A percentile compares a stretch with the other conserved stretches of the same genome.
These are phyloP conservation scores for Chiroxiphia lanceolata DNA, from an alignment of 2,797 vertebrate genomes.

Conservation along the genomic window DNA sequence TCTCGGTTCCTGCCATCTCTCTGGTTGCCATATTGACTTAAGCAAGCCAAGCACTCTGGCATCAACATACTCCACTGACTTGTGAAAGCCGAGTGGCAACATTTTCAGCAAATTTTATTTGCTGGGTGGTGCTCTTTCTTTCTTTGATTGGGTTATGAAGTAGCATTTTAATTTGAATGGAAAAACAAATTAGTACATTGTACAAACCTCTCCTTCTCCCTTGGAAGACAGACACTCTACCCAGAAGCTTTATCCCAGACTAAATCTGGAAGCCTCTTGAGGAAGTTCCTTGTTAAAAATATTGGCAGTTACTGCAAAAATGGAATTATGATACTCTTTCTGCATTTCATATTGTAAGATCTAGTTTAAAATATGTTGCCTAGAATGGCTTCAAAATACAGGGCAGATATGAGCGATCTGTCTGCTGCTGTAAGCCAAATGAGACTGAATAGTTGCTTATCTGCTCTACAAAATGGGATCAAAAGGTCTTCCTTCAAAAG, in stretches of 20 bases:
- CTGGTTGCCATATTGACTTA: neutral
- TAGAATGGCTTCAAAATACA: neutral
- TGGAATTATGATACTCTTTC: neutral
- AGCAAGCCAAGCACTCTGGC: neutral
- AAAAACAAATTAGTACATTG: neutral
- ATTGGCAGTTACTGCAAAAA: neutral
- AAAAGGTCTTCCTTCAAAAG: constrained; percentile 15
- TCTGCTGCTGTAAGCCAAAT: neutral
- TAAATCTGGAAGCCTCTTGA: neutral
- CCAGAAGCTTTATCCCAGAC: neutral
- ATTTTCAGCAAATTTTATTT: neutral
- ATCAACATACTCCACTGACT: neutral
- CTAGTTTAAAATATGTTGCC: neutral
- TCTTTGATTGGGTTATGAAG: neutral
- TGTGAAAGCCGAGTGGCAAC: neutral
- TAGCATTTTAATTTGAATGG: neutral
- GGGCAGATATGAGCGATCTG: neutral
- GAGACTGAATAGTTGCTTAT: neutral
- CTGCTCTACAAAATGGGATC: neutral
- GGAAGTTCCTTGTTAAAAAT: neutral
- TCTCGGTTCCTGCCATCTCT: accelerated
- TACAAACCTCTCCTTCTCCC: neutral
- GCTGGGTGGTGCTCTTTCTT: neutral
- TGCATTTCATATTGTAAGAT: neutral
- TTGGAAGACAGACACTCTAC: neutral